phyloP scores from a whole-genome alignment of 2,888 invertebrate genomes.

The Coenonympha arcania region DNA sequence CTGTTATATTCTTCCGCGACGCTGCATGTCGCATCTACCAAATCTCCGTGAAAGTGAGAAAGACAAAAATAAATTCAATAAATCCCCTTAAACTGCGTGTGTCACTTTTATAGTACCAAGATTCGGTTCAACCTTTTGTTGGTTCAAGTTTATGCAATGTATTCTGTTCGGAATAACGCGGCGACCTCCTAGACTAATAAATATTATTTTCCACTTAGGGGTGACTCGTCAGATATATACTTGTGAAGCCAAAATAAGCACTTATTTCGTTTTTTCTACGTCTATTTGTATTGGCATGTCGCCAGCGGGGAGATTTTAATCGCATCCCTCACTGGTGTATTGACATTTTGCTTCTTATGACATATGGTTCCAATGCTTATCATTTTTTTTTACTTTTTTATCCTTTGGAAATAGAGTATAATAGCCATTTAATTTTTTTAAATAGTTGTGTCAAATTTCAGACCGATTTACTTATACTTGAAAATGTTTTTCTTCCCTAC shows the following conservation, averaged over 20 bases:
- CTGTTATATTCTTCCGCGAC: too few species aligned
- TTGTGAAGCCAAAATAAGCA: slow-evolving; percentile 25
- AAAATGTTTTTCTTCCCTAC: too few species aligned
- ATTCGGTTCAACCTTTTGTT: too few species aligned
- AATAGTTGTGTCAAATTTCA: too few species aligned
- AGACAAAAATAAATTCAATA: too few species aligned
- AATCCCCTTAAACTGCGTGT: too few species aligned
- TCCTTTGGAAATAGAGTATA: too few species aligned
- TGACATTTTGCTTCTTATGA: slow-evolving; percentile 8
- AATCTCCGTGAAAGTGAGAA: too few species aligned
- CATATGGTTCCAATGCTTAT: neutral
- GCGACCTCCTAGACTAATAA: slow-evolving; percentile 14
- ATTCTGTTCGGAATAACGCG: neutral
- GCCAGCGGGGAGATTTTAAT: slow-evolving; percentile 25
- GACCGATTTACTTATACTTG: too few species aligned
- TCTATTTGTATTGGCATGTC: slow-evolving; percentile 21
- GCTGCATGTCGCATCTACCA: too few species aligned
- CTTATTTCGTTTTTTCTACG: slow-evolving; percentile 22
- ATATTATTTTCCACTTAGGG: slow-evolving; percentile 22
- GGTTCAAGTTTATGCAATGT: neutral
- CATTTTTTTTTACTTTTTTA: slow-evolving; percentile 6
- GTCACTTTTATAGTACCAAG: too few species aligned
- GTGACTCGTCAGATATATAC: slow-evolving; percentile 26
- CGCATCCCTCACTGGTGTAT: slow-evolving; percentile 18
- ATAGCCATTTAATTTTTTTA: too few species aligned